These are phyloP conservation scores for Brachionus rubens DNA, from an alignment of 1,140 invertebrate genomes.

Conservation along the genomic window DNA sequence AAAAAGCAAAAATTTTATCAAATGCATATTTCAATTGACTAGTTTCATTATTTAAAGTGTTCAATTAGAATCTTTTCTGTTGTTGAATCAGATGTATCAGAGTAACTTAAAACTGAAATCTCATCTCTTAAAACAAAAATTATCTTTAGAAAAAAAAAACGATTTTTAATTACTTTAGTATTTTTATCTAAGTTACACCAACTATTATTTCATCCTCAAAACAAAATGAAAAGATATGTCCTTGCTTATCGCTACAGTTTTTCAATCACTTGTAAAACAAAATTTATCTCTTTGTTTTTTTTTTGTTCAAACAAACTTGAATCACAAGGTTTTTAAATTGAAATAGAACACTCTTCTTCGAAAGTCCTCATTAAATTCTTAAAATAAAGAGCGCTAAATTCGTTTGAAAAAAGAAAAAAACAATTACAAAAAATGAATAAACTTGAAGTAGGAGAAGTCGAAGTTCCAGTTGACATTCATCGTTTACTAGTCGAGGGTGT, in stretches of 20 bases:
- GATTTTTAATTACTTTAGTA: constrained; percentile 1
- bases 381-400: neutral
- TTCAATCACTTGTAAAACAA: neutral
- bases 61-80: no score
- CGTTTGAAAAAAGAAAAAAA: no score
- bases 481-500: constrained; percentile 15
- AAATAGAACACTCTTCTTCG: no score
- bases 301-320: no score
- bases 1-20: no score
- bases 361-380: no score
- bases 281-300: no score
- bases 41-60: no score
- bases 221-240: neutral
- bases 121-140: neutral
- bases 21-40: no score
- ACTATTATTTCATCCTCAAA: no score
- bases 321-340: no score
- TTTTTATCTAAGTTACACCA: constrained; percentile 11
- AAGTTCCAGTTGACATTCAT: neutral
- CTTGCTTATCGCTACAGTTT: constrained; percentile 28
- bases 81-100: no score
- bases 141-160: neutral
- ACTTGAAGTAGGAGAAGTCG: constrained; percentile 1
- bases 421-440: neutral
- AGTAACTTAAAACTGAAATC: neutral